A percentile compares a stretch with the other conserved stretches of the same genome.
Conservation (phyloP, 2,888 invertebrate genomes). For the Yponomeuta sedellus region DNA sequence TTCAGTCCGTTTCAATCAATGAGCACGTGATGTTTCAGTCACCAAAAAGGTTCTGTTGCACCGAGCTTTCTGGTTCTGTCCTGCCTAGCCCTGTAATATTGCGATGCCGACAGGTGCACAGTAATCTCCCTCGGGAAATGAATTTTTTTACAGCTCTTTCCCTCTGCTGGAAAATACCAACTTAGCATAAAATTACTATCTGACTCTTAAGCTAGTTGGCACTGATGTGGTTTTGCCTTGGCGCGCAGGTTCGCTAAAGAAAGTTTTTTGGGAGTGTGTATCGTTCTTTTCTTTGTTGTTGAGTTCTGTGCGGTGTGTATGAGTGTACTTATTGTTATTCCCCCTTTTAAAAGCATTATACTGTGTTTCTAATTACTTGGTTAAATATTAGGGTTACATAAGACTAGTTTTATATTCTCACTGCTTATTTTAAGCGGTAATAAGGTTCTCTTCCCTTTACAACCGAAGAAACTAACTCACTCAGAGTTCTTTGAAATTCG, state of each 20-base stretch:
- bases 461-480: too few species aligned
- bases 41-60: too few species aligned
- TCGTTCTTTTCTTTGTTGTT: neutral
- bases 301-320: neutral
- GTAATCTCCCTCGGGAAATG: constrained; percentile 8
- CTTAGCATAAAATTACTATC: neutral
- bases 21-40: too few species aligned
- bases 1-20: too few species aligned
- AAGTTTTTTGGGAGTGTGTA: neutral
- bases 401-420: too few species aligned
- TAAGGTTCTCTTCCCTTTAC: too few species aligned
- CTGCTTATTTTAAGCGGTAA: too few species aligned
- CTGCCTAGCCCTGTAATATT: neutral
- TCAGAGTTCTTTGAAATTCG: too few species aligned
- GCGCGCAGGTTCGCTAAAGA: neutral
- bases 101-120: neutral
- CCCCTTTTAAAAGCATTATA: neutral
- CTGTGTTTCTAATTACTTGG: neutral
- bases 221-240: neutral
- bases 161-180: neutral
- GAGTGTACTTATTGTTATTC: neutral
- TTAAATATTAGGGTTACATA: too few species aligned
- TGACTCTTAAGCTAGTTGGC: neutral
- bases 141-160: constrained; percentile 8
- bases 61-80: neutral